These are phyloP conservation scores for Nemotelus nigrinus DNA, from an alignment of 2,888 invertebrate genomes.

Conservation along the genomic window DNA sequence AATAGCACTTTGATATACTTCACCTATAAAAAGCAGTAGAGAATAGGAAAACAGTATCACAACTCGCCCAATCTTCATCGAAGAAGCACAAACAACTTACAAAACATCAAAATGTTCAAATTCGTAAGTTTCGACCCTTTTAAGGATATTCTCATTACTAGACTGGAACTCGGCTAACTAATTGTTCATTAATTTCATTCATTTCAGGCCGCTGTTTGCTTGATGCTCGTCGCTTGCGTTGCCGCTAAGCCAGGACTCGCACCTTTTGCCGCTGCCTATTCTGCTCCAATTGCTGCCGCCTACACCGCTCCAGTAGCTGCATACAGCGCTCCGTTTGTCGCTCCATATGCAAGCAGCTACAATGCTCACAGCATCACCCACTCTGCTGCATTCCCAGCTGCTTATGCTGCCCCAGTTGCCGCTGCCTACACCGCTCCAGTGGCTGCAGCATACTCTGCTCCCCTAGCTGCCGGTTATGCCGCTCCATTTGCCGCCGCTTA, in stretches of 20 bases:
- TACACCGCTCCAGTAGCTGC: conserved; percentile 50
- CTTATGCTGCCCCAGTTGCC: conserved; percentile 56
- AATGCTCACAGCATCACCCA: conserved; percentile 53
- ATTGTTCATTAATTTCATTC: conserved; percentile 18
- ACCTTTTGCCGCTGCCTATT: conserved; percentile 59
- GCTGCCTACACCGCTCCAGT: conserved; percentile 46
- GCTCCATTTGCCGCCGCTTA: conserved; percentile 12
- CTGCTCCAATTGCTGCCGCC: conserved; percentile 59
- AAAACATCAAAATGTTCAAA: conserved; percentile 58
- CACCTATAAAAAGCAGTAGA: conserved; percentile 12
- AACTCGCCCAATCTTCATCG: conserved; percentile 23
- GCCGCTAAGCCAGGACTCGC: conserved; percentile 37
- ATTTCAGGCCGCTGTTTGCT: conserved; percentile 54
- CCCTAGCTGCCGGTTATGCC: conserved; percentile 53
- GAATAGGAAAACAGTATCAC: conserved; percentile 10
- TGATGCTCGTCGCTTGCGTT: conserved; percentile 48
- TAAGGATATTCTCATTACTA: conserved; percentile 47
- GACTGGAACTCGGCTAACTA: not conserved
- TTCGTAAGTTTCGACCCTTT: conserved; percentile 56
- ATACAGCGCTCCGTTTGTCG: conserved; percentile 56
- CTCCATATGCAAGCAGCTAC: conserved; percentile 47
- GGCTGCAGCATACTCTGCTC: conserved; percentile 49
- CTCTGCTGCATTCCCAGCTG: conserved; percentile 60
- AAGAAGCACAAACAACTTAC: conserved; percentile 8
- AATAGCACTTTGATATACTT: not conserved